A percentile compares a stretch with the other conserved stretches of the same genome.
These are phyloP conservation scores for Pheosia gnoma DNA, from an alignment of 2,888 invertebrate genomes.

Conservation along the genomic window DNA sequence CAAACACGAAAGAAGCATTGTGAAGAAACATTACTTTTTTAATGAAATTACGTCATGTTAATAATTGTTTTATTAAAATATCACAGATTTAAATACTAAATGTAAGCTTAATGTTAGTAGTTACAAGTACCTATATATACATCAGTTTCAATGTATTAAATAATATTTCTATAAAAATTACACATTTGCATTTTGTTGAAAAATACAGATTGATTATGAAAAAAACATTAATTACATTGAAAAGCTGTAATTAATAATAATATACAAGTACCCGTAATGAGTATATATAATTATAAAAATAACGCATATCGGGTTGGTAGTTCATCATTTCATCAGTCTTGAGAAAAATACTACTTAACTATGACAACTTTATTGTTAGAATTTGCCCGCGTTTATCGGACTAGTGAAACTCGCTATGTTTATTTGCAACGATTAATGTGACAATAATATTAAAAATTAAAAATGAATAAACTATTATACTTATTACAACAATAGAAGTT, in stretches of 20 bases:
- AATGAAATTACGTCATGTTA: slow-evolving; percentile 17
- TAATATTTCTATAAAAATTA: neutral
- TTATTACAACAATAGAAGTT: too few species aligned
- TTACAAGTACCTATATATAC: neutral
- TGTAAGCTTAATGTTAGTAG: slow-evolving; percentile 48
- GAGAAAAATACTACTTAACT: slow-evolving; percentile 8
- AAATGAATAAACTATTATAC: too few species aligned
- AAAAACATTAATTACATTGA: neutral
- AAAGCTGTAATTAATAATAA: neutral
- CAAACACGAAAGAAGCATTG: too few species aligned
- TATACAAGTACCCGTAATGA: neutral
- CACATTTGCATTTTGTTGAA: too few species aligned
- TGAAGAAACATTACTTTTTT: neutral
- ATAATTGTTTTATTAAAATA: slow-evolving; percentile 58
- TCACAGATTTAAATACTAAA: slow-evolving; percentile 71
- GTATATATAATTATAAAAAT: neutral
- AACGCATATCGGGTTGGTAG: neutral
- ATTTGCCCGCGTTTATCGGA: too few species aligned
- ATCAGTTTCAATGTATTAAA: neutral
- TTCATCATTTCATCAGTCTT: slow-evolving; percentile 3
- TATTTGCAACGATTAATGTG: too few species aligned
- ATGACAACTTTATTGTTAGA: too few species aligned
- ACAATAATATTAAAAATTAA: too few species aligned
- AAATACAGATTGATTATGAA: neutral
- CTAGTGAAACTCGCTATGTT: too few species aligned